These are phyloP conservation scores for Circaetus gallicus DNA, from an alignment of 2,113 vertebrate genomes.

Conservation along the genomic window DNA sequence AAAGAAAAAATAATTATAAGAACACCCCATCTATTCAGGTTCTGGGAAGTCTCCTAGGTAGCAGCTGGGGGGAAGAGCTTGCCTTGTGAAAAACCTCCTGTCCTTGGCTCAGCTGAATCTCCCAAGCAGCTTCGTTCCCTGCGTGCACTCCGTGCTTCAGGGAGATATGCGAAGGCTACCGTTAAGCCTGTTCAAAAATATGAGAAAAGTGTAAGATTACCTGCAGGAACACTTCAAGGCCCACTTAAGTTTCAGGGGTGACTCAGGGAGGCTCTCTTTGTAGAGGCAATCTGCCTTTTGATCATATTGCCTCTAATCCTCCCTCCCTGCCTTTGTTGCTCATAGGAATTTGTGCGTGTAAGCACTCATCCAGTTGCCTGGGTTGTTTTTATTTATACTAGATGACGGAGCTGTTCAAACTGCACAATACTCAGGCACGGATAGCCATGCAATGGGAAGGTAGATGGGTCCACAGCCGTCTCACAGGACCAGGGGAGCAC, in stretches of 20 bases:
- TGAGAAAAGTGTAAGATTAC: background rate
- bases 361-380: background rate
- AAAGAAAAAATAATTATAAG: background rate
- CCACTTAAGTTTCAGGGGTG: background rate
- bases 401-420: background rate
- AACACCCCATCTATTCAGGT: background rate
- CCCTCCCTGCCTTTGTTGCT: background rate
- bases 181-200: background rate
- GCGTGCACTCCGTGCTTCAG: background rate
- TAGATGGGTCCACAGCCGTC: accelerated
- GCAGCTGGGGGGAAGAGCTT: background rate
- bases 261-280: background rate
- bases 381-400: background rate
- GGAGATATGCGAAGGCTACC: background rate
- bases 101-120: background rate
- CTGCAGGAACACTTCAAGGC: background rate
- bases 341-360: background rate
- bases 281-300: background rate
- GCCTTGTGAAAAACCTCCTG: background rate
- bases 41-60: background rate
- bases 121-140: background rate
- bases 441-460: accelerated
- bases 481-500: accelerated
- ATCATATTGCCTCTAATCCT: background rate
- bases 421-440: accelerated